Evolutionary conservation across 2,113 vertebrate genomes (phyloP).

Genomic region (Vulpes vulpes): DNA sequence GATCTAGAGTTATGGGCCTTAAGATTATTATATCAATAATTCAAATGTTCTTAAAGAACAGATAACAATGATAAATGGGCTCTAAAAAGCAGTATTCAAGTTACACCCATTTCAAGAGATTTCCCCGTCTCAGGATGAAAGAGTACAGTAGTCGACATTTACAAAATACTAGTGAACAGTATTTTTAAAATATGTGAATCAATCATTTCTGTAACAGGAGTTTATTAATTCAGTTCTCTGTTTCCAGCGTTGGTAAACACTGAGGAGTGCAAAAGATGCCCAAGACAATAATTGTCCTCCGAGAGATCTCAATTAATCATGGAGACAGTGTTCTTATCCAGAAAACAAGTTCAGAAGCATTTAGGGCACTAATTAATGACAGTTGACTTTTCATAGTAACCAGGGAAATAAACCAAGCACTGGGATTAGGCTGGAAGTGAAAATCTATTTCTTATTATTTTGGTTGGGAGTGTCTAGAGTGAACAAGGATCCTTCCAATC

Average conservation of each 20-base stretch:
- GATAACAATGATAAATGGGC: conserved; percentile 55
- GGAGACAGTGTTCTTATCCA: conserved; percentile 56
- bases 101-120: background rate
- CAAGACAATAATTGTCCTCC: background rate
- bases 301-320: conserved; percentile 64
- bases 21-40: conserved; percentile 41
- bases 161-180: conserved; percentile 44
- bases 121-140: conserved; percentile 26
- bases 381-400: conserved; percentile 42
- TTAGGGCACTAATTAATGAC: conserved; percentile 59
- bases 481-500: background rate
- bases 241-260: conserved; percentile 31
- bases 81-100: background rate
- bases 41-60: conserved; percentile 35
- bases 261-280: conserved; percentile 1
- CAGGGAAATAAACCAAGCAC: background rate
- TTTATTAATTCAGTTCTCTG: conserved; percentile 71
- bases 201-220: conserved; percentile 44
- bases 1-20: background rate
- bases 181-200: conserved; percentile 46
- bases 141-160: background rate
- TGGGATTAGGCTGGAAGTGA: background rate
- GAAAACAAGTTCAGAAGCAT: conserved; percentile 61
- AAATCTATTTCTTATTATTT: conserved; percentile 23
- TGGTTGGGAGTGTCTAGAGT: background rate